phyloP scores from a whole-genome alignment of 2,113 vertebrate species.

The Monopterus albus region DNA sequence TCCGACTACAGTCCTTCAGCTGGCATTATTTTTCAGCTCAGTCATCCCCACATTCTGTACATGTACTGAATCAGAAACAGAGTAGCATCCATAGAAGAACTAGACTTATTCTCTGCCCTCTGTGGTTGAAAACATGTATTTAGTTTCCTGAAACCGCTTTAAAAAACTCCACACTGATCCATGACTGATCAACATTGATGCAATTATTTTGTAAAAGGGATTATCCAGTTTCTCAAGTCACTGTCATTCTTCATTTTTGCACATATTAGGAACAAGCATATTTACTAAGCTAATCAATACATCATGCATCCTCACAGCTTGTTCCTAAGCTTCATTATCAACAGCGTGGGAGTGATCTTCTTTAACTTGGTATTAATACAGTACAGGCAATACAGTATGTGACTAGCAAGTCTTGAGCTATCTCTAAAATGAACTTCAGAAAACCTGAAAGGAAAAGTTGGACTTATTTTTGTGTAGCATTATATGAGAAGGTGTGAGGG shows the following conservation, averaged over 20 bases:
- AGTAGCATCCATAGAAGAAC: not conserved
- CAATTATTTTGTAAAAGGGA: not conserved
- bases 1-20: not conserved
- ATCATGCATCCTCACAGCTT: conserved; percentile 34
- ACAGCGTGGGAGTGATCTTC: not conserved
- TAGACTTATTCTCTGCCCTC: not conserved
- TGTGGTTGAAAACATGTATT: not conserved
- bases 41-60: not conserved
- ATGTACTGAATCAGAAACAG: not conserved
- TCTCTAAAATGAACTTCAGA: not conserved
- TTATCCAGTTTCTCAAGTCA: not conserved
- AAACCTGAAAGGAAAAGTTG: not conserved
- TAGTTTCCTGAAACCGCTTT: not conserved
- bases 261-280: too few species aligned
- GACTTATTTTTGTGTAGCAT: too few species aligned
- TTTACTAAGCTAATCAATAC: conserved; percentile 50
- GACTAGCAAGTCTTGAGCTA: too few species aligned
- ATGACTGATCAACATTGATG: not conserved
- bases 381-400: not conserved
- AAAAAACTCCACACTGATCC: conserved; percentile 5
- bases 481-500: too few species aligned
- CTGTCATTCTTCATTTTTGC: not conserved
- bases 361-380: not conserved
- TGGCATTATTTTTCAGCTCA: not conserved
- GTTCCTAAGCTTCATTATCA: too few species aligned